phyloP scores from a whole-genome alignment of 1,140 invertebrate genomes.

The Drosophila parvula region DNA sequence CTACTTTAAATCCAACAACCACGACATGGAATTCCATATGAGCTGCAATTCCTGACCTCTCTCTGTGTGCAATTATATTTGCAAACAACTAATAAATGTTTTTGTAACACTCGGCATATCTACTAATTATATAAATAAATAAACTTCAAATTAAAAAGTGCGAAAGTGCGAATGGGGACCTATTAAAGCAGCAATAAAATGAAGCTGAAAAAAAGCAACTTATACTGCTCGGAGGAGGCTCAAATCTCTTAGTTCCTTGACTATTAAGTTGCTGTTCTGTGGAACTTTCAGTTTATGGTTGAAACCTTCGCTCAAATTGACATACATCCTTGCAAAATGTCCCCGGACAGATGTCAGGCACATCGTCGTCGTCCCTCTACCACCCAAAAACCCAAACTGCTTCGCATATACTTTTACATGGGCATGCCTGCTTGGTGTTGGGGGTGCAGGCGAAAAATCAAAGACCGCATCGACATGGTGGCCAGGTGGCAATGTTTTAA shows the following conservation, averaged over 20 bases:
- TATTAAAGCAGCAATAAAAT: too few relatives aligned
- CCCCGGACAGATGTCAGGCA: conserved; percentile 22
- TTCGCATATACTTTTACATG: conserved; percentile 3
- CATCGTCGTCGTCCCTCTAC: too few relatives aligned
- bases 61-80: not conserved
- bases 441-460: conserved; percentile 43
- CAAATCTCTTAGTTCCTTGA: not conserved
- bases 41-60: not conserved
- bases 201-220: too few relatives aligned
- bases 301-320: conserved; percentile 5
- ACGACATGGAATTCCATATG: not conserved
- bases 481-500: conserved; percentile 29
- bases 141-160: not conserved
- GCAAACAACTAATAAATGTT: not conserved
- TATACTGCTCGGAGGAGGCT: not conserved
- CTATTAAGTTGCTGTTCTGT: conserved; percentile 9
- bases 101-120: not conserved
- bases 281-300: not conserved
- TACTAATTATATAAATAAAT: not conserved
- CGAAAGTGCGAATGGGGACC: not conserved
- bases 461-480: conserved; percentile 25
- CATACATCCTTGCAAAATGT: conserved; percentile 19
- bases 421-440: not conserved
- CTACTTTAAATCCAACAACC: not conserved
- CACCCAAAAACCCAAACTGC: too few relatives aligned